Conservation (phyloP, 2,797 vertebrate species). For the Oryzias dopingdopingensis region DNA sequence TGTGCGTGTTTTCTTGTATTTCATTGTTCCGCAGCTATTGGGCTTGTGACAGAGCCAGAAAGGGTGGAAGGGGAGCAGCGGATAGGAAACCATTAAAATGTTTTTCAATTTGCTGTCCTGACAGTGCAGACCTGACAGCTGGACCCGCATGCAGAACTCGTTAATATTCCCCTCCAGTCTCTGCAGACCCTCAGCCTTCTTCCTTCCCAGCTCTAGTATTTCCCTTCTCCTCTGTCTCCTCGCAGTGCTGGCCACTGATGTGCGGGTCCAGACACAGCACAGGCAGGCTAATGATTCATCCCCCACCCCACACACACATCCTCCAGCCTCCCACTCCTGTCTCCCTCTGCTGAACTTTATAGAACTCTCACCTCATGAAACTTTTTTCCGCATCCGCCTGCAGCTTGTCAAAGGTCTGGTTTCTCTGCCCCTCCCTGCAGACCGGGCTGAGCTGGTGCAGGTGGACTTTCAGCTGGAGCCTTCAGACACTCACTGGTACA, state of each 20-base stretch:
- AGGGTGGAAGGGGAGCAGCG: slow-evolving; percentile 41
- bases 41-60: slow-evolving; percentile 64
- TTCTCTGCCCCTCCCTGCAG: slow-evolving; percentile 87
- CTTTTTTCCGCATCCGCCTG: slow-evolving; percentile 84
- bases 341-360: slow-evolving; percentile 50
- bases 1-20: slow-evolving; percentile 45
- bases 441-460: slow-evolving; percentile 90
- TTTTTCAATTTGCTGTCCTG: slow-evolving; percentile 77
- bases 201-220: slow-evolving; percentile 23
- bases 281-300: slow-evolving; percentile 63
- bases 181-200: slow-evolving; percentile 6
- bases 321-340: slow-evolving; percentile 20
- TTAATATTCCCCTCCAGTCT: slow-evolving; percentile 67
- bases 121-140: slow-evolving; percentile 70
- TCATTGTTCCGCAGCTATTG: slow-evolving; percentile 48
- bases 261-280: slow-evolving; percentile 56
- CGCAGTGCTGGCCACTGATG: slow-evolving; percentile 60
- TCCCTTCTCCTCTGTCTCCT: slow-evolving; percentile 35
- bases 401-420: slow-evolving; percentile 86
- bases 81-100: slow-evolving; percentile 78
- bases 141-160: slow-evolving; percentile 56
- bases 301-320: not conserved
- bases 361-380: slow-evolving; percentile 81
- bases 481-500: slow-evolving; percentile 84
- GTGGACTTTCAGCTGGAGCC: slow-evolving; percentile 84